Evolutionary conservation across 1,140 invertebrate species (phyloP), one percentile per base, ranked within the genome.

Genomic region (Triops cancriformis): DNA sequence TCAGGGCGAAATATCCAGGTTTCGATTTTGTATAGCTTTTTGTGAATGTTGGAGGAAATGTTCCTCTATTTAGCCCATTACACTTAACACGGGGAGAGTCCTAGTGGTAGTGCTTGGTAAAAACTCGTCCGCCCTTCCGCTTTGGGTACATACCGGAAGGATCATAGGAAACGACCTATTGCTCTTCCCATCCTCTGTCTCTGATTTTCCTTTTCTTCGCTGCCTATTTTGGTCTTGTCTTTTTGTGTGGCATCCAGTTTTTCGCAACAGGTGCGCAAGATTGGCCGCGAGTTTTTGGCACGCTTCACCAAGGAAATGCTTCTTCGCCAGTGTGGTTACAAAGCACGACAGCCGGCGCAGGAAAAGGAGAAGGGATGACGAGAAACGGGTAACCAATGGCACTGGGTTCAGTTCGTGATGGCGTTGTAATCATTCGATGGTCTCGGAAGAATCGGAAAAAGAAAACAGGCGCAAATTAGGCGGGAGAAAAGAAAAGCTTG

Each of bases 91-190:
- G 51, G n/a, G 23, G 23, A 23, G 23, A 64, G 31, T 37, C 7
- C 51, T n/a, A 64, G 18, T 64, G 10, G 51, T 18, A 18, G 51
- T 12, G 51, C 14, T 12, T 64, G 10, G 51, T 64, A 14, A 14
- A 64, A 64, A 64, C 51, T 64, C 51, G 10, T 64, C 51, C 51
- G 51, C 51, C 51, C 51, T 64, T 64, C 51, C 51, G 51, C 51
- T 64, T 64, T 64, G 9, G 51, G 18, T 14, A 64, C 51, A 64
- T 64, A 64, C 51, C 51, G 51, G 51, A 64, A 64, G 51, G 51
- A 64, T 64, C 18, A 64, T 23, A 64, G 51, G 14, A 64, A n/a
- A 64, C 51, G 51, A 64, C 14, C 14, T 64, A 64, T 64, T 64
- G 51, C 51, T 23, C 10, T 64, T 64, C 23, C 51, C 23, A 18